Evolutionary conservation across 37 sponge, comb jelly and placozoan species (phyloP).

Genomic region (Geodia barretti): DNA sequence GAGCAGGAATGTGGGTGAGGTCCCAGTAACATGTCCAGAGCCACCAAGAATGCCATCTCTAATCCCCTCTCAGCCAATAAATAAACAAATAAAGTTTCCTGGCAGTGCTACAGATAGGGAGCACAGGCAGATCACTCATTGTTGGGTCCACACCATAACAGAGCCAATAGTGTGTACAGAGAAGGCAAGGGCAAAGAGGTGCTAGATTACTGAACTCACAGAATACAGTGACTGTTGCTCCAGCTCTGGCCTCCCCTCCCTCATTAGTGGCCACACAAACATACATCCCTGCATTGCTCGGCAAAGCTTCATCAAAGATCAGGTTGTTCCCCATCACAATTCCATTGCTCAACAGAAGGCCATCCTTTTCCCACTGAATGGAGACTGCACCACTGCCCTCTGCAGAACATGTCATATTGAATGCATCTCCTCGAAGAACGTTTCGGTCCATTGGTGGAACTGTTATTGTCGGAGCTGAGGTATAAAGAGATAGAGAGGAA

Average conservation of each 20-base stretch:
- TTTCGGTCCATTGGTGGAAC: neutral
- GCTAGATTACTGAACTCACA: too few species aligned
- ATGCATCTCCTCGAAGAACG: neutral
- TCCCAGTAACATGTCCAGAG: too few species aligned
- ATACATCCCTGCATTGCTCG: neutral
- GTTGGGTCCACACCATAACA: too few species aligned
- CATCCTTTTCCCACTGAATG: neutral
- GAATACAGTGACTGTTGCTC: neutral
- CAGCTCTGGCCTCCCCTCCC: neutral
- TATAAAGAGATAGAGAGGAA: neutral
- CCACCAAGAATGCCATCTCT: too few species aligned
- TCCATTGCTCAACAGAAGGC: neutral
- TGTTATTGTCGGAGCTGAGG: neutral
- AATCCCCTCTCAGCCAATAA: too few species aligned
- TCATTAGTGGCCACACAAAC: neutral
- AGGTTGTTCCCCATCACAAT: neutral
- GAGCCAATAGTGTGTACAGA: too few species aligned
- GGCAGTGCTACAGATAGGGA: too few species aligned
- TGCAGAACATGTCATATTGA: neutral
- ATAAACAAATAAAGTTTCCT: too few species aligned
- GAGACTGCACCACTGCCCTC: neutral
- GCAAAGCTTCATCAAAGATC: neutral
- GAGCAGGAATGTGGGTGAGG: too few species aligned
- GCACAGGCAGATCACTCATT: too few species aligned
- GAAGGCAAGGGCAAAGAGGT: too few species aligned